Base-by-base conservation (phyloP, 92 coral and sea anemone species). In the Meandrina meandrites region DNA sequence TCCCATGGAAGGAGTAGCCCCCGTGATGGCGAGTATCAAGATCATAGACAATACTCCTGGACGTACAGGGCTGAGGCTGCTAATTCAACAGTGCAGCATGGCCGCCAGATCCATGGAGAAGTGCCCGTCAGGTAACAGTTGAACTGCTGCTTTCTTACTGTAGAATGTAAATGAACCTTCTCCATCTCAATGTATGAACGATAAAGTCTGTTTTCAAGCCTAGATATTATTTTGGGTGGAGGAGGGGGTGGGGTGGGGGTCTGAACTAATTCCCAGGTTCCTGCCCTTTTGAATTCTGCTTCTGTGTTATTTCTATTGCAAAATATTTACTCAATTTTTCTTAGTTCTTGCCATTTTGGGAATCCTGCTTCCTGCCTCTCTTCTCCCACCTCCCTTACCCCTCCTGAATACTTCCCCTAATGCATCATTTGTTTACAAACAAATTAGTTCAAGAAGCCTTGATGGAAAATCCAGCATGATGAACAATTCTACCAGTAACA, bases 401-500 rank as follows among this genome's bases (percentile, higher is more conserved):
- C n/a, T n/a, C n/a, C n/a, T n/a, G n/a, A n/a, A n/a, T n/a, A n/a
- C n/a, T n/a, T n/a, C n/a, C n/a, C n/a, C n/a, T n/a, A n/a, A n/a
- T n/a, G n/a, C n/a, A n/a, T n/a, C n/a, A n/a, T 16, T 42, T 74
- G 6, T 42, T 3, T 60, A 1, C 51, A 16, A 8, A 16, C 58
- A 37, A 58, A 27, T 14, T 53, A 77, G 82, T 28, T n/a, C 56
- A 45, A 76, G 76, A 76, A 77, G 77, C 68, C 83, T 83, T 27
- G 75, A 40, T 77, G 88, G 64, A 45, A 76, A 85, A 73, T 75
- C 73, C 22, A 14, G 35, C 74, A 16, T 31, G 27, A 22, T 36
- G 10, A 83, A 73, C 56, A 83, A 50, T 77, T 85, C 88, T 4
- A 53, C 70, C 51, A 87, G 24, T 28, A 86, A 57, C 82, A 73